Evolutionary conservation across 2,888 invertebrate species (phyloP).

Genomic region (Cyclophora punctaria): DNA sequence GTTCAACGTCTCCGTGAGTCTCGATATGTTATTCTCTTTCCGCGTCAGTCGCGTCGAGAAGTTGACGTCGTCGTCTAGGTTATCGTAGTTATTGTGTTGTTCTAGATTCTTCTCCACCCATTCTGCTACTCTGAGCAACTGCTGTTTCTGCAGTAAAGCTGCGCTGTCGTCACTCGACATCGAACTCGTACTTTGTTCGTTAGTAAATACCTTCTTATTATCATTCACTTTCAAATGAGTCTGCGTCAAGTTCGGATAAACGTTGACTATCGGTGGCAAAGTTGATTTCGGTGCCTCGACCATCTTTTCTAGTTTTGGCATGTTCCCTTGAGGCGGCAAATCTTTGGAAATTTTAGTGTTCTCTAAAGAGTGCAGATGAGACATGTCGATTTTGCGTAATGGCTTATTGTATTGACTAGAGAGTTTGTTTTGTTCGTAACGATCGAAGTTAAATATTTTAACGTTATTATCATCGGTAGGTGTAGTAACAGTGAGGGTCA

Average conservation of each 20-base stretch:
- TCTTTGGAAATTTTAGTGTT: constrained; percentile 68
- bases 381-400: constrained; percentile 63
- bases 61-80: constrained; percentile 55
- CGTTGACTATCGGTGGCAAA: constrained; percentile 59
- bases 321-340: constrained; percentile 44
- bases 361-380: constrained; percentile 63
- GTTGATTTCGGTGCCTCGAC: constrained; percentile 38
- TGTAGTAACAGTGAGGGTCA: constrained; percentile 31
- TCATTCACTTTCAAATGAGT: constrained; percentile 67
- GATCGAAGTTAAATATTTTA: constrained; percentile 71
- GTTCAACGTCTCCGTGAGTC: constrained; percentile 59
- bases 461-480: constrained; percentile 53
- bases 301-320: constrained; percentile 42
- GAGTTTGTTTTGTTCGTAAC: constrained; percentile 65
- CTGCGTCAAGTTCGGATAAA: constrained; percentile 66
- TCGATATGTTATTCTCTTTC: constrained; percentile 52
- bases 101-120: constrained; percentile 83
- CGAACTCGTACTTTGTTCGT: constrained; percentile 70
- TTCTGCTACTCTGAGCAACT: constrained; percentile 82
- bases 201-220: constrained; percentile 58
- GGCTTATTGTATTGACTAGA: constrained; percentile 48
- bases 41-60: constrained; percentile 44
- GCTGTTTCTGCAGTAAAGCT: constrained; percentile 76
- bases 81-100: constrained; percentile 64
- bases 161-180: constrained; percentile 71